These are phyloP conservation scores for Brachionus sp. DNA, from an alignment of 1,140 invertebrate species.

Conservation along the genomic window DNA sequence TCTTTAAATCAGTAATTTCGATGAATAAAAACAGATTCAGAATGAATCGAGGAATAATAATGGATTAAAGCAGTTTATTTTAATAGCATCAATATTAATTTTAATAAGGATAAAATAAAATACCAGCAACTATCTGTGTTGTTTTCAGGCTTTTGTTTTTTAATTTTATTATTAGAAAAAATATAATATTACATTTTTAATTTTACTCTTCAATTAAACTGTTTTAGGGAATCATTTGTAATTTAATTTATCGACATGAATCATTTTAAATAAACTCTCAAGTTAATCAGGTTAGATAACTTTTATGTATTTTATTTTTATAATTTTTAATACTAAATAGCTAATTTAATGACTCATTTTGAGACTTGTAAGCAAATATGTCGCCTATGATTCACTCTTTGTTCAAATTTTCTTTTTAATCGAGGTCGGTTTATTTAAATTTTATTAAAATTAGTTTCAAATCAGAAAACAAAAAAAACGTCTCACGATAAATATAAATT, in stretches of 20 bases:
- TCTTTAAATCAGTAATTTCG: neutral
- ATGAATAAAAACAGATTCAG: neutral
- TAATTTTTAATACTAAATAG: neutral
- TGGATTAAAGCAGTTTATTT: neutral
- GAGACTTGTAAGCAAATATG: neutral
- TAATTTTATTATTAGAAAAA: no score
- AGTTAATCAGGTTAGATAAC: no score
- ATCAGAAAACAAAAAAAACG: neutral
- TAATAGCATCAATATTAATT: no score
- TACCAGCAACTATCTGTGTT: no score
- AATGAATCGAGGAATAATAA: neutral
- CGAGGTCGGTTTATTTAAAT: neutral
- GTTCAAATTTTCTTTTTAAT: neutral
- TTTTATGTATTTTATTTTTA: neutral
- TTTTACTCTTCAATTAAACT: neutral
- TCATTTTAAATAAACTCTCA: no score
- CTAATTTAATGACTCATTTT: neutral
- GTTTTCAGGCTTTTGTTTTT: no score
- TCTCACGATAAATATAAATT: neutral
- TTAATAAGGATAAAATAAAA: no score
- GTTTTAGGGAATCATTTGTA: neutral
- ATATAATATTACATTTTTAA: no score
- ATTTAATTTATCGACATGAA: neutral
- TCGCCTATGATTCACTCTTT: neutral
- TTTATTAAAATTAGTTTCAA: neutral